Evolutionary conservation across 2,113 vertebrate genomes (phyloP).

Genomic region (Pipa parva): DNA sequence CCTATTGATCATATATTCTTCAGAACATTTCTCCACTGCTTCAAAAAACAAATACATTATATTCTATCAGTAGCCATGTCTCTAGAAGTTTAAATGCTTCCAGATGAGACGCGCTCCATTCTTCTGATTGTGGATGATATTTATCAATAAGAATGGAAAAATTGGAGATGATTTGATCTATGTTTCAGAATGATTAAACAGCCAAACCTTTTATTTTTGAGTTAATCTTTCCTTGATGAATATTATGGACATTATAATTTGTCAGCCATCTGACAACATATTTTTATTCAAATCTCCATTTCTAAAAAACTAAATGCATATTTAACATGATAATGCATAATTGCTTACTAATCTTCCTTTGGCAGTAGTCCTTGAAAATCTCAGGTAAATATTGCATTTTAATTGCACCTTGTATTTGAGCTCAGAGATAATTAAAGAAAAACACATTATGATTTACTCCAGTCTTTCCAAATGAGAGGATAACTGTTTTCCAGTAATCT

Average conservation of each 20-base stretch:
- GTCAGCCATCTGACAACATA: background rate
- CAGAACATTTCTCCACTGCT: too few relatives aligned
- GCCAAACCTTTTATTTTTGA: background rate
- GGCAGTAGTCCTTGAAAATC: constrained; percentile 44
- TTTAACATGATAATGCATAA: constrained; percentile 48
- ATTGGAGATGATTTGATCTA: background rate
- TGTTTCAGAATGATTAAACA: background rate
- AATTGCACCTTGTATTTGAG: constrained; percentile 48
- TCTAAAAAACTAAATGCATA: constrained; percentile 25
- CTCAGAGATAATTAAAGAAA: constrained; percentile 44
- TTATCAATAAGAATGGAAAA: too few relatives aligned
- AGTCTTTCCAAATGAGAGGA: constrained; percentile 47
- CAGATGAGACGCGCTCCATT: too few relatives aligned
- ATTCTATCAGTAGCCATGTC: too few relatives aligned
- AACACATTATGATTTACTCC: constrained; percentile 17
- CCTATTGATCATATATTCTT: too few relatives aligned
- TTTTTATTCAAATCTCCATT: background rate
- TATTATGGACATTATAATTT: background rate
- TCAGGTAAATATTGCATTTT: constrained; percentile 47
- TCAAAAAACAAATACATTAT: too few relatives aligned
- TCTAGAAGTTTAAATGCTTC: too few relatives aligned
- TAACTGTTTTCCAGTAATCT: constrained; percentile 25
- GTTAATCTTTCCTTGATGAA: background rate
- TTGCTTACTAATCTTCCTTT: constrained; percentile 46
- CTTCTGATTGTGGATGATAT: too few relatives aligned